Percentiles rank a stretch among this genome's conserved stretches.
phyloP scores from a whole-genome alignment of 2,888 invertebrate genomes.

The Lycia hirtaria region DNA sequence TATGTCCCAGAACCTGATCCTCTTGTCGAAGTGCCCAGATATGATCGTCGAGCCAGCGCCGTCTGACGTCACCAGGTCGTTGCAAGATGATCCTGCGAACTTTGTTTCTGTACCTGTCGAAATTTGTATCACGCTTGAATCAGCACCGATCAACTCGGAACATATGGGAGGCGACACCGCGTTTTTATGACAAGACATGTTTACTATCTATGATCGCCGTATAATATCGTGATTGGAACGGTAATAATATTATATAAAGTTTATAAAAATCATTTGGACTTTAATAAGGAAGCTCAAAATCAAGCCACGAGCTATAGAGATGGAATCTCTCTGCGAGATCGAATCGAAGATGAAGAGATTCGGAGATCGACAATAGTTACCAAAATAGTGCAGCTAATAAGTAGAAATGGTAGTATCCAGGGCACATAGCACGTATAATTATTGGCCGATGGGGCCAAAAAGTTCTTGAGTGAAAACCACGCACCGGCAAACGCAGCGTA shows the following conservation, averaged over 20 bases:
- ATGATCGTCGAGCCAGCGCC: constrained; percentile 95
- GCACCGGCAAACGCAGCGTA: no score
- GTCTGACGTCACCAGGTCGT: constrained; percentile 97
- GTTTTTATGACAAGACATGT: constrained; percentile 17
- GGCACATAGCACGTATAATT: no score
- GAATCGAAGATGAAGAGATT: no score
- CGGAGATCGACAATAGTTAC: no score
- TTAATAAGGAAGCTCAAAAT: no score
- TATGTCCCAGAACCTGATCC: constrained; percentile 98
- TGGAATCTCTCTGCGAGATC: no score
- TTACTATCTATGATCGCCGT: constrained; percentile 18
- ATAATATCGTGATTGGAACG: constrained; percentile 13
- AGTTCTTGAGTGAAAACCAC: no score
- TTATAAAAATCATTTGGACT: no score
- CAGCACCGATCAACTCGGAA: constrained; percentile 21
- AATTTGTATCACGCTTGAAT: constrained; percentile 32
- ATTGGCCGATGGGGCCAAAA: no score
- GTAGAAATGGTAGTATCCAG: no score
- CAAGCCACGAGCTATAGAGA: no score
- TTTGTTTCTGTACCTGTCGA: constrained; percentile 93
- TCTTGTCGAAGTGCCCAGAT: constrained; percentile 99
- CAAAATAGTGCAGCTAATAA: no score
- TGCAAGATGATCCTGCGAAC: constrained; percentile 98
- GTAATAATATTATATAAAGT: background rate
- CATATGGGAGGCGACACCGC: constrained; percentile 18